Percentiles rank a stretch among this genome's conserved stretches.
Evolutionary conservation across 1,140 invertebrate species (phyloP).

Genomic region (Atta cephalotes): DNA sequence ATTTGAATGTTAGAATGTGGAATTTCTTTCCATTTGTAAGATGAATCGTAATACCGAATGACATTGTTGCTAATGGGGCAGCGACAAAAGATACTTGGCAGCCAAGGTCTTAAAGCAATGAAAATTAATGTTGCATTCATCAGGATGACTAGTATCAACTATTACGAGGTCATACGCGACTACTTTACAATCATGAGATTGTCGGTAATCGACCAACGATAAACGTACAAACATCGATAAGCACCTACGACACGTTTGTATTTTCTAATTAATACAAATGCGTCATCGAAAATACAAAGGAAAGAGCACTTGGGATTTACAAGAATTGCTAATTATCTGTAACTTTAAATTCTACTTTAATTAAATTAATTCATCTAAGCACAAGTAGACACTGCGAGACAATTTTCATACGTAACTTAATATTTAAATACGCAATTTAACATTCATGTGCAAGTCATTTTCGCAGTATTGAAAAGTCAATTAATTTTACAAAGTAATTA

Average conservation of each 20-base stretch:
- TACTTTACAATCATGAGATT: slow-evolving; percentile 65
- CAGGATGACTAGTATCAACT: slow-evolving; percentile 57
- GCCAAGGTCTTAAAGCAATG: slow-evolving; percentile 67
- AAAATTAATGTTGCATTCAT: slow-evolving; percentile 72
- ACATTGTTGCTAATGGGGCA: slow-evolving; percentile 58
- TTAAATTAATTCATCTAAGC: slow-evolving; percentile 7
- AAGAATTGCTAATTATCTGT: neutral
- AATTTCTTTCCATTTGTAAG: neutral
- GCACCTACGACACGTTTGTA: slow-evolving; percentile 33
- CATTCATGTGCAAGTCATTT: neutral
- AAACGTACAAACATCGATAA: slow-evolving; percentile 50
- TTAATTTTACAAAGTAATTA: slow-evolving; percentile 9
- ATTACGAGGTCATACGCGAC: slow-evolving; percentile 48
- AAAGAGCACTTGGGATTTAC: slow-evolving; percentile 13
- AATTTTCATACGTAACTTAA: neutral
- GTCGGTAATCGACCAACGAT: slow-evolving; percentile 28
- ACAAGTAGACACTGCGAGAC: too few species aligned
- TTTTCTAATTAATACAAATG: slow-evolving; percentile 20
- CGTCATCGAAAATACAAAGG: slow-evolving; percentile 35
- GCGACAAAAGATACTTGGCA: slow-evolving; percentile 62
- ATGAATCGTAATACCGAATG: slow-evolving; percentile 48
- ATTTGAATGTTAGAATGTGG: neutral
- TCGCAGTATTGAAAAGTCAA: neutral
- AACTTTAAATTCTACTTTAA: slow-evolving; percentile 10
- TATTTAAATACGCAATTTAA: slow-evolving; percentile 5